Evolutionary conservation across 2,888 invertebrate genomes (phyloP).

Genomic region (Drosophila birchii): DNA sequence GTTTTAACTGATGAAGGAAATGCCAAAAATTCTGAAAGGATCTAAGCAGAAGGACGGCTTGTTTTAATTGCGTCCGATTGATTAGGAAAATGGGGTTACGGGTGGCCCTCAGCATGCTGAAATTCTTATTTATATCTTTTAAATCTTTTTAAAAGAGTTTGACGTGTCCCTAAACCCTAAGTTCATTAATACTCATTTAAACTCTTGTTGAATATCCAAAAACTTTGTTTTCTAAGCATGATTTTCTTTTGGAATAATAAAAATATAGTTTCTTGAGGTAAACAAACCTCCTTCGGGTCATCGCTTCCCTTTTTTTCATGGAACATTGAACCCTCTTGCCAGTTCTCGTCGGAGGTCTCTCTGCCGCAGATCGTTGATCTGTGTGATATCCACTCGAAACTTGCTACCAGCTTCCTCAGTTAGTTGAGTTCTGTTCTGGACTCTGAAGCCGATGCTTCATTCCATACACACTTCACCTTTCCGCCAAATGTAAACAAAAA

Average conservation of each 20-base stretch:
- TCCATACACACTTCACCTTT: constrained; percentile 52
- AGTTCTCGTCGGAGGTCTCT: constrained; percentile 21
- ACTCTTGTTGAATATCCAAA: not conserved
- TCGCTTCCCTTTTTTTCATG: constrained; percentile 24
- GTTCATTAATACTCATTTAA: not conserved
- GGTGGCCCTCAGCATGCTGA: constrained; percentile 1
- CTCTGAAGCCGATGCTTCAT: constrained; percentile 42
- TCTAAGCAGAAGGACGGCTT: not conserved
- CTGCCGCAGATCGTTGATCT: constrained; percentile 73
- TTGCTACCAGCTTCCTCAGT: constrained; percentile 72
- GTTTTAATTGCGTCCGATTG: constrained; percentile 14
- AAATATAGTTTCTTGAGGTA: not conserved
- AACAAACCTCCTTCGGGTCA: constrained; percentile 17
- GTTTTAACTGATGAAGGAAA: constrained; percentile 7
- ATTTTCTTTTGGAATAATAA: not conserved
- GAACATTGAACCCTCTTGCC: constrained; percentile 40
- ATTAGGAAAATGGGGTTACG: not conserved
- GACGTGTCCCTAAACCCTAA: not conserved
- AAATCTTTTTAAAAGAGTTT: too few species aligned
- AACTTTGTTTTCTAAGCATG: not conserved
- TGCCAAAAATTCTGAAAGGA: constrained; percentile 5
- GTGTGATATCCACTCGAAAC: constrained; percentile 68
- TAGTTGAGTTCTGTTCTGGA: constrained; percentile 58
- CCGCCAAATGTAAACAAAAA: constrained; percentile 53
- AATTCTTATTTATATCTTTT: not conserved